Evolutionary conservation across 2,888 invertebrate species (phyloP), one percentile per base, ranked within the genome.

Genomic region (Nomada hirtipes): DNA sequence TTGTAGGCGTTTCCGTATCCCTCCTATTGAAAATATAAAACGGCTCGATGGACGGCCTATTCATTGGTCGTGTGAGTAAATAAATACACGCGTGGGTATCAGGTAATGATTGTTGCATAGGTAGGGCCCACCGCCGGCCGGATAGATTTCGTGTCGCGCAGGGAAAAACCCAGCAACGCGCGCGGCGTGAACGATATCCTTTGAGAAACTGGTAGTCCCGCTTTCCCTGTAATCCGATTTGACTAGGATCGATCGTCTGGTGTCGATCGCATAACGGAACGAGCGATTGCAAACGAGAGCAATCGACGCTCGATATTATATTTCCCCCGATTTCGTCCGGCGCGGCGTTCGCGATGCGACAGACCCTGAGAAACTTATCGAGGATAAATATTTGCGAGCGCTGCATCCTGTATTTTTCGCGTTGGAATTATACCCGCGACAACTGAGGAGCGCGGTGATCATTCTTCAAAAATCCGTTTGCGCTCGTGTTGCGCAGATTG

Each of bases 181-280:
- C 26, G 69, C 68, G 50, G 63, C 47, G 36, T 11, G 55, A 53
- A 63, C 77, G 55, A 80, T 74, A 82, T 86, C 87, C 89, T 87
- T 87, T 82, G 86, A 87, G 88, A 90, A 88, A 86, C 86, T 87
- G 79, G 86, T 91, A 88, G 91, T 88, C 89, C 88, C 82, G 83
- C 85, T 84, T 87, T 82, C 76, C 81, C 77, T 61, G 82, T 89
- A 91, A 90, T 91, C 88, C 89, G 88, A 89, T 90, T 91, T 89
- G 78, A 84, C 87, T 76, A 78, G 83, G 83, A 68, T 83, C 86
- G 13, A 83, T 78, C 74, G 84, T 50, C 64, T 20, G 73, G 68
- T 63, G 70, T 55, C 79, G 79, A 73, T 79, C 76, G 78, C 78
- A 60, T 84, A 85, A 87, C 82, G 82, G 82, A 81, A 87, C 81